Evolutionary conservation across 2,888 invertebrate species (phyloP).

Genomic region (Julus scandinavius): DNA sequence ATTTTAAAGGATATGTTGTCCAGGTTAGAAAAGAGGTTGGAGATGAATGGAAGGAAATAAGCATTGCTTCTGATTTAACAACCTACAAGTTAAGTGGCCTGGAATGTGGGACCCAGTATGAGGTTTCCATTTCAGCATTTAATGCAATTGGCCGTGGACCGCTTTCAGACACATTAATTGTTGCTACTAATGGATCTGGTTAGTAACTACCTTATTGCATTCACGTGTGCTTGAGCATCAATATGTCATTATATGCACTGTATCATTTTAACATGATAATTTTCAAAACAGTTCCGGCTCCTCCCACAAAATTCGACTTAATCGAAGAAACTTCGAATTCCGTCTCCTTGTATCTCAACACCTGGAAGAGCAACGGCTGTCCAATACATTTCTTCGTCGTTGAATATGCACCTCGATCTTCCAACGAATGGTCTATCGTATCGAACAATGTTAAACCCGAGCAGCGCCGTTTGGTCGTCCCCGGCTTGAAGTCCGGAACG

Average conservation of each 20-base stretch:
- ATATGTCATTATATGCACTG: not conserved
- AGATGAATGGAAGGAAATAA: constrained; percentile 54
- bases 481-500: constrained; percentile 91
- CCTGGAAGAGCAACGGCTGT: constrained; percentile 96
- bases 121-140: constrained; percentile 60
- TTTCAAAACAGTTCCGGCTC: constrained; percentile 53
- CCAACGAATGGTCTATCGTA: constrained; percentile 87
- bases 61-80: constrained; percentile 49
- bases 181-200: constrained; percentile 55
- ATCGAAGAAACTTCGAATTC: constrained; percentile 63
- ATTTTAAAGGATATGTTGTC: constrained; percentile 53
- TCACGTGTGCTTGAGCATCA: not conserved
- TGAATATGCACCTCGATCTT: constrained; percentile 79
- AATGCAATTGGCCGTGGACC: constrained; percentile 60
- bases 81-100: constrained; percentile 59
- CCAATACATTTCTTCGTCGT: constrained; percentile 95
- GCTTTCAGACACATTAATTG: constrained; percentile 33
- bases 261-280: not conserved
- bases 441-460: constrained; percentile 92
- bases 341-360: constrained; percentile 88
- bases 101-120: constrained; percentile 59
- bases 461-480: constrained; percentile 84
- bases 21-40: constrained; percentile 48
- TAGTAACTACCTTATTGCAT: not conserved
- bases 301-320: constrained; percentile 55